These are phyloP conservation scores for Sarcophaga rosellei DNA, from an alignment of 2,888 invertebrate genomes.

Conservation along the genomic window DNA sequence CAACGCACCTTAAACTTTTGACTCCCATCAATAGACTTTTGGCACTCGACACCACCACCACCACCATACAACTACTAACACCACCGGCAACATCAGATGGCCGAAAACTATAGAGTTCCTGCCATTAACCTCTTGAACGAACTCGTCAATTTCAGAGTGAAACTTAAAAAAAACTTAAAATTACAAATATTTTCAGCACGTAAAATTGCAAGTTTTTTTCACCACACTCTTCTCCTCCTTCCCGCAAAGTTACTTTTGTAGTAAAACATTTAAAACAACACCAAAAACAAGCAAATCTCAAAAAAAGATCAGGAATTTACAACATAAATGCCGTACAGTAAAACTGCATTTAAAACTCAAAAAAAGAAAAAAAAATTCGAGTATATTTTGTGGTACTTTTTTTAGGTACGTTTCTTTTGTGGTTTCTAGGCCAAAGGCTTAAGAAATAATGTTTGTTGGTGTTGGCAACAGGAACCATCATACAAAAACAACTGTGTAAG, in stretches of 20 bases:
- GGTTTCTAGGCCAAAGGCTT: slow-evolving; percentile 55
- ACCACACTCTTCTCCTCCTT: background rate
- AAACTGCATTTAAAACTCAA: slow-evolving; percentile 30
- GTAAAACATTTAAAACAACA: slow-evolving; percentile 36
- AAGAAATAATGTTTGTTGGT: slow-evolving; percentile 28
- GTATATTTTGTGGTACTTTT: background rate
- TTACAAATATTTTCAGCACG: slow-evolving; percentile 56
- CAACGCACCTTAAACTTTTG: slow-evolving; percentile 25
- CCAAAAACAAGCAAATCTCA: background rate
- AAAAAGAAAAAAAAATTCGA: background rate
- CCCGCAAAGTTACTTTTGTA: background rate
- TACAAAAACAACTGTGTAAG: background rate
- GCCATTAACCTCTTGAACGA: slow-evolving; percentile 36
- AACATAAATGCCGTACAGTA: slow-evolving; percentile 8
- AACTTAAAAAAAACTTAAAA: slow-evolving; percentile 15
- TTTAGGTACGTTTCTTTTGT: background rate
- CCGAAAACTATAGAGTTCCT: slow-evolving; percentile 25
- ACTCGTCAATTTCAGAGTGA: slow-evolving; percentile 6
- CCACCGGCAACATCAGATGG: slow-evolving; percentile 14
- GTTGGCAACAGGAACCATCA: slow-evolving; percentile 20
- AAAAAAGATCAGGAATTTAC: background rate
- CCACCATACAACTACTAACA: background rate
- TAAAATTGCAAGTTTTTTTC: background rate
- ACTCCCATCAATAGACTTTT: slow-evolving; percentile 32
- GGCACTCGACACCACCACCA: background rate